Conservation (phyloP, 2,113 vertebrate species). For the Microtus oregoni region DNA sequence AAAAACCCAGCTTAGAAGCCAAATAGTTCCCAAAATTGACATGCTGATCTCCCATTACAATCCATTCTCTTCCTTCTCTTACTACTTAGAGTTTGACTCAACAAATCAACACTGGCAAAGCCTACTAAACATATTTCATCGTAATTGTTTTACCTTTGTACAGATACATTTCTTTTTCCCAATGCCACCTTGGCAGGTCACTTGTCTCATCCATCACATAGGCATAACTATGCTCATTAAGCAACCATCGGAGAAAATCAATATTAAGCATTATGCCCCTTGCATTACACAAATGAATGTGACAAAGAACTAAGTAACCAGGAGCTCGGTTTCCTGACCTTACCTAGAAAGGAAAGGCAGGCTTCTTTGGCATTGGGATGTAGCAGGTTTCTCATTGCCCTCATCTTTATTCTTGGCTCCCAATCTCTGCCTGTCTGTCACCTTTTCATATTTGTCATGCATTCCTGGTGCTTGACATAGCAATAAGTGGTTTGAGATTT, state of each 20-base stretch:
- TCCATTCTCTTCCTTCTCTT: constrained; percentile 9
- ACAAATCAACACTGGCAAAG: constrained; percentile 60
- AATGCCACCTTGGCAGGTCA: constrained; percentile 65
- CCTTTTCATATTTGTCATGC: constrained; percentile 32
- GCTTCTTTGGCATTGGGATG: background rate
- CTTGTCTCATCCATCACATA: constrained; percentile 69
- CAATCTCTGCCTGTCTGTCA: background rate
- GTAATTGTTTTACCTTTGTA: constrained; percentile 64
- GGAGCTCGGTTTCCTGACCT: constrained; percentile 36
- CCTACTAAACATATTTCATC: constrained; percentile 48
- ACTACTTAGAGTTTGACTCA: constrained; percentile 66
- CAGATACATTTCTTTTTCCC: constrained; percentile 45
- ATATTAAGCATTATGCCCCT: constrained; percentile 52
- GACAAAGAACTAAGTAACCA: background rate
- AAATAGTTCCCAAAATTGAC: background rate
- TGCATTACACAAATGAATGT: background rate
- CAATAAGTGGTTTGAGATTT: constrained; percentile 75
- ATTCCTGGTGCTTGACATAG: background rate
- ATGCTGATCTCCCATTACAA: background rate
- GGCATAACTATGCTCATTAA: constrained; percentile 73
- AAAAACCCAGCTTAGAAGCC: background rate
- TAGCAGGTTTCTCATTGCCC: background rate
- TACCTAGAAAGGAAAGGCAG: background rate
- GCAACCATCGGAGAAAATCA: constrained; percentile 68
- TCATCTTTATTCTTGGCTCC: constrained; percentile 52